These are phyloP conservation scores for Drosophila pectinifera DNA, from an alignment of 1,140 invertebrate species.

Conservation along the genomic window DNA sequence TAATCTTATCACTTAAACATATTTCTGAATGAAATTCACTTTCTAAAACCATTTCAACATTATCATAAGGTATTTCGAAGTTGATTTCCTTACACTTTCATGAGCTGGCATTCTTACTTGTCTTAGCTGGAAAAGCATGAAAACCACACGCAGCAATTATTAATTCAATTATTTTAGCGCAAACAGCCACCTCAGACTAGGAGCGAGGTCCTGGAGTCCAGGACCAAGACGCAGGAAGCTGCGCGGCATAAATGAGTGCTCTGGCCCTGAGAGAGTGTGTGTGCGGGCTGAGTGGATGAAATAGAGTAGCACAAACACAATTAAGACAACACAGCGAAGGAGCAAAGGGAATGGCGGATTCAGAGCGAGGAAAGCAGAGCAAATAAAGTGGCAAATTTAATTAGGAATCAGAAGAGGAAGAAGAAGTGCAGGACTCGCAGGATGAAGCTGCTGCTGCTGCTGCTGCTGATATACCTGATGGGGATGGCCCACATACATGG, in stretches of 20 bases:
- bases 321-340: constrained; percentile 61
- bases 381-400: constrained; percentile 83
- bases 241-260: constrained; percentile 69
- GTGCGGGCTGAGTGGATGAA: constrained; percentile 59
- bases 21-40: background rate
- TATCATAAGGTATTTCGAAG: constrained; percentile 14
- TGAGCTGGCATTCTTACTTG: constrained; percentile 51
- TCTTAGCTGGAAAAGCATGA: constrained; percentile 84
- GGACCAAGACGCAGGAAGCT: constrained; percentile 57
- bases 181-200: constrained; percentile 77
- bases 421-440: constrained; percentile 27
- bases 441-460: background rate
- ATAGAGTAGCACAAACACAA: constrained; percentile 83
- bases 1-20: background rate
- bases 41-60: background rate
- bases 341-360: constrained; percentile 11
- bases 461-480: constrained; percentile 45
- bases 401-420: constrained; percentile 51
- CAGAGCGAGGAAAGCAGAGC: constrained; percentile 27
- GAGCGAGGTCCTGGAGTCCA: constrained; percentile 27
- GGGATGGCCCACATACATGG: constrained; percentile 14
- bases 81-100: background rate
- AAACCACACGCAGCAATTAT: constrained; percentile 85
- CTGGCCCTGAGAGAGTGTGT: constrained; percentile 9
- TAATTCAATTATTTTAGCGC: constrained; percentile 85